These are phyloP conservation scores for Heteractis magnifica DNA, from an alignment of 92 coral and sea anemone genomes.

Conservation along the genomic window DNA sequence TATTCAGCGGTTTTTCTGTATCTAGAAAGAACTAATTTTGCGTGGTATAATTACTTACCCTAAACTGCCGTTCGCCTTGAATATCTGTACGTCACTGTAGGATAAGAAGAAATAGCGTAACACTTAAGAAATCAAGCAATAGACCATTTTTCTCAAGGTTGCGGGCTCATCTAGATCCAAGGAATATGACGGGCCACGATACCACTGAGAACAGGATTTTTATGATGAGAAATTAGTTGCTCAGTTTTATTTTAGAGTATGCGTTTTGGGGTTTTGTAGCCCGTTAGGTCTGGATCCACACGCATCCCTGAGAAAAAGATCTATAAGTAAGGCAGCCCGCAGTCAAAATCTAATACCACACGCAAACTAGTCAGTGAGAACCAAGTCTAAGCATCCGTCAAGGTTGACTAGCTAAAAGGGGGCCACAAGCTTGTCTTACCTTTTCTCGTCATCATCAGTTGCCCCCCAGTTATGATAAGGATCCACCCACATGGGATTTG, in stretches of 20 bases:
- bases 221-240: too few species aligned
- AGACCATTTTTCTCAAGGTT: neutral
- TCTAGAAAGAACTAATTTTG: neutral
- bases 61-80: conserved; percentile 5
- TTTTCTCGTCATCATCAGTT: conserved; percentile 71
- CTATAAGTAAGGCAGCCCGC: too few species aligned
- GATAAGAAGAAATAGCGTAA: neutral
- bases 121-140: neutral
- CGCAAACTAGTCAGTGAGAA: neutral
- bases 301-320: too few species aligned
- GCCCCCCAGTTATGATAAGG: conserved; percentile 96
- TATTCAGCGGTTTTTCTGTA: neutral
- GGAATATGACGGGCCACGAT: too few species aligned
- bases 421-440: neutral
- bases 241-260: too few species aligned
- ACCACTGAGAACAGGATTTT: too few species aligned
- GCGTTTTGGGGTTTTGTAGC: neutral
- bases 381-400: neutral
- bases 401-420: neutral
- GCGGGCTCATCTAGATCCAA: too few species aligned
- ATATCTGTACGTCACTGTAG: neutral
- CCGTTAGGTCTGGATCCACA: neutral
- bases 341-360: too few species aligned
- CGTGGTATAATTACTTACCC: conserved; percentile 2
- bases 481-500: conserved; percentile 98